Evolutionary conservation across 1,140 invertebrate species (phyloP), one percentile per base, ranked within the genome.

Genomic region (Leptoteleia sp.): DNA sequence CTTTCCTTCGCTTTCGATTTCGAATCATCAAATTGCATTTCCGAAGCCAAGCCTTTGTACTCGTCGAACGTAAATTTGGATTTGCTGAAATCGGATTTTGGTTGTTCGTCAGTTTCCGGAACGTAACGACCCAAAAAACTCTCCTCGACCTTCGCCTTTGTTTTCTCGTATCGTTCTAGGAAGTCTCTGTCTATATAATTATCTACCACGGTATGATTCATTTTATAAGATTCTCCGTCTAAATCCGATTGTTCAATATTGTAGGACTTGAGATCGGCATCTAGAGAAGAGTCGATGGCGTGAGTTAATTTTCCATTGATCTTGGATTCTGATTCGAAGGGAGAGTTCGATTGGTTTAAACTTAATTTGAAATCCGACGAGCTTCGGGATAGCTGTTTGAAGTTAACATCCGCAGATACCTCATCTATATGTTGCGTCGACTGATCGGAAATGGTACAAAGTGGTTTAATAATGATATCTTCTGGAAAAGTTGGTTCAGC

Each of bases 181-280:
- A 75, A 75, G 19, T 65, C 47, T 45, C 27, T 38, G 31, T 75
- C 61, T 15, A 75, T 13, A 38, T 75, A 75, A 59, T 65, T 52
- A 43, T 40, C 62, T 9, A 13, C 5, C n/a, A 43, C 1, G 17
- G 11, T 43, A 43, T 61, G n/a, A n/a, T 61, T 45, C 15, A 42
- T 75, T 27, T 59, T 61, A 15, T 43, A 61, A 43, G 27, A 59
- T 37, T 75, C 52, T 37, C 59, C 61, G 52, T 16, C 38, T 17
- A 50, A 5, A 57, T 65, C 42, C 3, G 16, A 1, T 13, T 57
- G 19, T 22, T 55, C 57, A 17, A 61, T 54, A 4, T 0, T 19
- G 7, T 35, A 16, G 3, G 31, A 8, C 11, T 31, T 15, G 7
- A 3, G 9, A 0, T 8, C 19, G 25, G 0, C 29, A 12, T 70